Evolutionary conservation across 1,140 invertebrate species (phyloP), one percentile per base, ranked within the genome.

Genomic region (Zaprionus nigranus): DNA sequence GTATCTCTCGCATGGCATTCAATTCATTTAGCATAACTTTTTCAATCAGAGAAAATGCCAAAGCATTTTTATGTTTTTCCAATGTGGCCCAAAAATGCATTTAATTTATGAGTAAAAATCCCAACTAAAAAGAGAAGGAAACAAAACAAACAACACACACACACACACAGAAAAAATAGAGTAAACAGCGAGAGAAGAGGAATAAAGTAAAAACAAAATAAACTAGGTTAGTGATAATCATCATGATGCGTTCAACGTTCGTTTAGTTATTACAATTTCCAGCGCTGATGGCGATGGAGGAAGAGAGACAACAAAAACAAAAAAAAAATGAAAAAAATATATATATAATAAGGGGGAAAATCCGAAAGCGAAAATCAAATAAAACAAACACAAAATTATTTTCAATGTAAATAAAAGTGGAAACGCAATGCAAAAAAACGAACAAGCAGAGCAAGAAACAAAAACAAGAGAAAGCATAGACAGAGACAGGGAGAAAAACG

Each of bases 211-310:
- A 28, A 26, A 61, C 4, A 60, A 56, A 51, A 46, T 46, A 30
- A 82, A 51, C 66, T 88, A 88, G 84, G 84, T 88, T 88, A 88
- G 84, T 88, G 84, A 88, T 88, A 90, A 88, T 81, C 81, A 78
- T 61, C 73, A 87, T 75, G 77, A 90, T 70, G 85, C 84, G 84
- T 88, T 88, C 70, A 84, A 90, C 84, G 85, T 87, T 80, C 84
- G 74, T 79, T 87, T 87, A 83, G 84, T 88, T 87, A 88, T 87
- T 80, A 81, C 69, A 87, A 87, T 88, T 74, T 79, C 62, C 67
- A 64, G 63, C 62, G 62, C 72, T 63, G 56, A 24, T 66, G 13
- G 4, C 36, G 49, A 11, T 1, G 17, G 11, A 54, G 38, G 24
- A 69, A 56, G 15, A 28, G 15, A 36, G 30, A 11, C 53, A 60